These are phyloP conservation scores for Bactericera cockerelli DNA, from an alignment of 1,140 invertebrate species.

Conservation along the genomic window DNA sequence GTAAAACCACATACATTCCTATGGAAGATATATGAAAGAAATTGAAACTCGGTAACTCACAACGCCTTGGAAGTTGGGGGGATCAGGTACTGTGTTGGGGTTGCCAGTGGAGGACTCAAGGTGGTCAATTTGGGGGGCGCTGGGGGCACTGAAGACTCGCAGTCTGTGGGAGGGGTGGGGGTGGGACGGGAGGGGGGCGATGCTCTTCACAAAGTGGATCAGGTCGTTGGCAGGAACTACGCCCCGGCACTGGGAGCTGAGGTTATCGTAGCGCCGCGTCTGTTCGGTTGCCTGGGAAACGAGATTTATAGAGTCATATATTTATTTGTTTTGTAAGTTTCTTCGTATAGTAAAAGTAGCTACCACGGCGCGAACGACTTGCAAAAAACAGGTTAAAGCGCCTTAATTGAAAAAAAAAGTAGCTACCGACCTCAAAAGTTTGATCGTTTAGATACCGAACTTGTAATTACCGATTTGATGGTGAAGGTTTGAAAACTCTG, in stretches of 20 bases:
- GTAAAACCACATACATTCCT: too few species aligned
- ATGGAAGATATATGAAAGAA: too few species aligned
- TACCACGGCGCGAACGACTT: too few species aligned
- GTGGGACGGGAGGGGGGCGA: slow-evolving; percentile 36
- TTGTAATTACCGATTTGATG: too few species aligned
- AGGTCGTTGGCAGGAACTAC: slow-evolving; percentile 53
- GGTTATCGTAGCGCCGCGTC: slow-evolving; percentile 53
- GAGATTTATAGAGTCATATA: neutral
- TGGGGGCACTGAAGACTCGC: slow-evolving; percentile 48
- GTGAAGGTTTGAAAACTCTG: too few species aligned
- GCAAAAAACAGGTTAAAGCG: too few species aligned
- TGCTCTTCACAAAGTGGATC: slow-evolving; percentile 48
- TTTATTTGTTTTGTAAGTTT: too few species aligned
- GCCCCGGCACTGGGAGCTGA: slow-evolving; percentile 49
- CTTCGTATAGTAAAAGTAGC: neutral
- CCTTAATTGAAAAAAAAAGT: too few species aligned
- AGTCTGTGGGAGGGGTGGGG: slow-evolving; percentile 37
- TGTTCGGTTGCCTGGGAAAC: slow-evolving; percentile 51
- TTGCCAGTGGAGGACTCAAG: neutral
- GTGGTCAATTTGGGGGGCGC: slow-evolving; percentile 32
- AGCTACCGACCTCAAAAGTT: too few species aligned
- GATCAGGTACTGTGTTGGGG: neutral
- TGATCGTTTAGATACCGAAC: too few species aligned
- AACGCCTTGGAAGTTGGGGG: neutral
- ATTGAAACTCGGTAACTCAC: neutral